Evolutionary conservation across 2,888 invertebrate species (phyloP), one percentile per base, ranked within the genome.

Genomic region (Drosophila antonietae): DNA sequence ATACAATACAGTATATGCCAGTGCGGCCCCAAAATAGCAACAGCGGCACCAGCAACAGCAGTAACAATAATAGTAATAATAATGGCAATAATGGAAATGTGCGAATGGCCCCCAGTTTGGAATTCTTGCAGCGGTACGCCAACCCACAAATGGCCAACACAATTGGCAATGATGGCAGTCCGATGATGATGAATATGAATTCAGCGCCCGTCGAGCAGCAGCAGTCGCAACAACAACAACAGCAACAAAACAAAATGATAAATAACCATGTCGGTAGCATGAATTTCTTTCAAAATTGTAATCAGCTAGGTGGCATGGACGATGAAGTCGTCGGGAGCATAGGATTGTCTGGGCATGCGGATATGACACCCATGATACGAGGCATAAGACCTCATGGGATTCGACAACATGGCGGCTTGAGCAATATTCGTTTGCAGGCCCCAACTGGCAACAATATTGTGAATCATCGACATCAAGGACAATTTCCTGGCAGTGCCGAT

Each of bases 1-100:
- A 99, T 93, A 99, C 99, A 43, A 99, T 99, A 91, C 98, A 99
- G 94, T 99, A 99, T 94, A 95, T 98, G 92, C 99, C 99, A 28
- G 97, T 98, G 59, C 95, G 98, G 93, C 97, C 98, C n/a, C 97
- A 97, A 91, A 95, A 96, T 88, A 81, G 69, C 31, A 83, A 52
- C 33, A 71, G 56, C 31, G 69, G 59, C 15, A 67, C 67, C 56
- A 75, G 70, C 56, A 87, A 94, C 37, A 95, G 94, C 62, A 85
- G 70, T 43, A 88, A 60, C 37, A 39, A 15, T 5, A 68, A 94
- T 33, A 95, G 96, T 51, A 87, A 94, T 35, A 95, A 94, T 60
- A 95, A 96, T 87, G 83, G 71, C 37, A 88, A 66, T 39, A 70
- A 66, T 49, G 65, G 60, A 2, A 95, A 95, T 60, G 96, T 96